A percentile compares a stretch with the other conserved stretches of the same genome.
Evolutionary conservation across 2,797 vertebrate genomes (phyloP).

Genomic region (Paguma larvata): DNA sequence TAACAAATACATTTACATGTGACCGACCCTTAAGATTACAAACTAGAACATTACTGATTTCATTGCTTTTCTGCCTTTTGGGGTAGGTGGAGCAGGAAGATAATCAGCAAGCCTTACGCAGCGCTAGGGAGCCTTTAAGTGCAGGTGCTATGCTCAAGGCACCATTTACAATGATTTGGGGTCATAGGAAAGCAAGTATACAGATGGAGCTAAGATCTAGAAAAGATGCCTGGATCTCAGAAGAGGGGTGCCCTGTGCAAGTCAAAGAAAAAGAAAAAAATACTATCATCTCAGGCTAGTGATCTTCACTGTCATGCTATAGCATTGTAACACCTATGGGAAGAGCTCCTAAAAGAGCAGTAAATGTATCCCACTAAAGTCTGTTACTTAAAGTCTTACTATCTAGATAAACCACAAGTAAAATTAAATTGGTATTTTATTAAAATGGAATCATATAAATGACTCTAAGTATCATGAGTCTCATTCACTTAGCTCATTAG

Average conservation of each 20-base stretch:
- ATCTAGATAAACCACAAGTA: constrained; percentile 49
- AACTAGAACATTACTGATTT: constrained; percentile 35
- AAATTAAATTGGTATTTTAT: constrained; percentile 57
- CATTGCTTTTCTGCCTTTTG: constrained; percentile 42
- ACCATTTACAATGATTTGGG: neutral
- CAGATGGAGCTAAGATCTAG: constrained; percentile 6
- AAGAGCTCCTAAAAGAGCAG: neutral
- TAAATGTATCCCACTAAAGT: constrained; percentile 40
- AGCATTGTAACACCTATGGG: neutral
- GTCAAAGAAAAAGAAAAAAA: constrained; percentile 35
- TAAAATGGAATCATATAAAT: constrained; percentile 57
- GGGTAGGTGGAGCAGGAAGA: neutral
- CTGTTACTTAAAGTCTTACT: constrained; percentile 23
- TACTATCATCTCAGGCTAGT: neutral
- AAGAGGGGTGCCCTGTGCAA: neutral
- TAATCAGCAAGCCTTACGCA: neutral
- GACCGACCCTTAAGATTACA: constrained; percentile 12
- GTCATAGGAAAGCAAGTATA: constrained; percentile 5
- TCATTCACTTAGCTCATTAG: constrained; percentile 27
- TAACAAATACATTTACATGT: constrained; percentile 28
- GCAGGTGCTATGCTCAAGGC: neutral
- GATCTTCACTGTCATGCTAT: neutral
- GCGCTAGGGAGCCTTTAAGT: neutral
- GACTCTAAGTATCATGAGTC: neutral
- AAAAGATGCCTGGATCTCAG: constrained; percentile 23